Percentiles rank a stretch among this genome's conserved stretches.
Evolutionary conservation across 2,888 invertebrate genomes (phyloP).

Genomic region (Amphimallon solstitiale): DNA sequence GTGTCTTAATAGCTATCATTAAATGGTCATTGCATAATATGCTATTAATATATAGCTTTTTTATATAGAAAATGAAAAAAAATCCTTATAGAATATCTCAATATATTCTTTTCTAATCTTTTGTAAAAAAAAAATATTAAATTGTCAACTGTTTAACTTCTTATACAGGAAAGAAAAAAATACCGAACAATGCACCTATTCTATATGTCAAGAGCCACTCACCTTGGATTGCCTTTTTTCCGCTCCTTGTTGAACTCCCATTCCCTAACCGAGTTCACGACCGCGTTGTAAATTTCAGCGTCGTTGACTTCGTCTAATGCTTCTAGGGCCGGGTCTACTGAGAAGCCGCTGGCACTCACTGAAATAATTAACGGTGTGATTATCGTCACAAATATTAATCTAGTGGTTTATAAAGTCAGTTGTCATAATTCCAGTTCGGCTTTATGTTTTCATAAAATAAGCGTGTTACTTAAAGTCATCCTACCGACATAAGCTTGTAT

Average conservation of each 20-base stretch:
- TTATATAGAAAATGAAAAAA: no score
- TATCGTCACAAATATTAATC: no score
- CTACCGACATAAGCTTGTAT: no score
- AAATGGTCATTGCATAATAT: no score
- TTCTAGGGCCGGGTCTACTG: conserved; percentile 68
- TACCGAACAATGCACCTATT: background rate
- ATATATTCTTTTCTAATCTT: no score
- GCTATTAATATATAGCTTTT: no score
- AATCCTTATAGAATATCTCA: no score
- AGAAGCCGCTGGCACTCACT: conserved; percentile 7
- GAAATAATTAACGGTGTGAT: background rate
- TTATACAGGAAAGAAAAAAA: background rate
- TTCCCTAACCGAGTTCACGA: conserved; percentile 76
- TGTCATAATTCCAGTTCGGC: no score
- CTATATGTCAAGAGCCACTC: background rate
- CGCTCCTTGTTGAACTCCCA: conserved; percentile 72
- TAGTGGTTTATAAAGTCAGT: no score
- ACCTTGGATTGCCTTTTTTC: conserved; percentile 55
- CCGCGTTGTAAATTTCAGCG: conserved; percentile 76
- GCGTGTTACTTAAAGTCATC: no score
- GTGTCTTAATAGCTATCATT: no score
- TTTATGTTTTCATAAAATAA: no score
- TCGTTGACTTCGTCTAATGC: conserved; percentile 78
- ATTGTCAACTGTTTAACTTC: background rate
- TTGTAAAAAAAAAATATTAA: background rate